Evolutionary conservation across 2,797 vertebrate species (phyloP).

Genomic region (Leptoclinus maculatus): DNA sequence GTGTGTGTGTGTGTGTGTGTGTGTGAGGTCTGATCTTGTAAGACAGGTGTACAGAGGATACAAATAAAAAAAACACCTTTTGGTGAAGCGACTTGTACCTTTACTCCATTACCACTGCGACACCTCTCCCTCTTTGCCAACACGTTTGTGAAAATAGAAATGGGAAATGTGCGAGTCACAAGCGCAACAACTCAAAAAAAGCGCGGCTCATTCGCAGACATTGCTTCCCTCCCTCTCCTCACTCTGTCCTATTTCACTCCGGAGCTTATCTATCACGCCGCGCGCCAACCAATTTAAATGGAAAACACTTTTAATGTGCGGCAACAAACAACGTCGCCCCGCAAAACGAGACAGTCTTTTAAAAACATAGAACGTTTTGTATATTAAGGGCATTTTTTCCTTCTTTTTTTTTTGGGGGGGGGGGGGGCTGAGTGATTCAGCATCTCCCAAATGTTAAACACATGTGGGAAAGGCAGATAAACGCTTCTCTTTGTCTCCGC

Average conservation of each 20-base stretch:
- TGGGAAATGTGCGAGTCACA: conserved; percentile 49
- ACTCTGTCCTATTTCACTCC: conserved; percentile 50
- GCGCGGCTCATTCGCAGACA: conserved; percentile 40
- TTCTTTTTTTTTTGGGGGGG: conserved; percentile 8
- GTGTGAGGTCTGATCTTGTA: conserved; percentile 18
- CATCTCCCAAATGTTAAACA: conserved; percentile 57
- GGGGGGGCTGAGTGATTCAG: conserved; percentile 59
- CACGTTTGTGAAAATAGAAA: conserved; percentile 46
- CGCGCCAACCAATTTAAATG: conserved; percentile 73
- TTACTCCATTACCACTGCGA: neutral
- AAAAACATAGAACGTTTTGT: conserved; percentile 56
- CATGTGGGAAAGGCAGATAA: conserved; percentile 75
- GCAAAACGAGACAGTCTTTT: conserved; percentile 53
- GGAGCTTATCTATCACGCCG: conserved; percentile 65
- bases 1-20: neutral
- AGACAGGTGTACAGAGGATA: conserved; percentile 25
- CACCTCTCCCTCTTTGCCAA: conserved; percentile 32
- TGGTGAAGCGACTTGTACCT: conserved; percentile 31
- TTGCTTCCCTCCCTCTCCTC: conserved; percentile 27
- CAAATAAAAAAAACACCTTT: conserved; percentile 10
- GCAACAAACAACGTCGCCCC: conserved; percentile 47
- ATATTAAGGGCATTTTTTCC: conserved; percentile 57
- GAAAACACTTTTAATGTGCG: conserved; percentile 74
- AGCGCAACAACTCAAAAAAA: conserved; percentile 29
- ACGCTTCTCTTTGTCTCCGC: conserved; percentile 64